Conservation (phyloP, 2,888 invertebrate genomes). For the Lasiommata megera region DNA sequence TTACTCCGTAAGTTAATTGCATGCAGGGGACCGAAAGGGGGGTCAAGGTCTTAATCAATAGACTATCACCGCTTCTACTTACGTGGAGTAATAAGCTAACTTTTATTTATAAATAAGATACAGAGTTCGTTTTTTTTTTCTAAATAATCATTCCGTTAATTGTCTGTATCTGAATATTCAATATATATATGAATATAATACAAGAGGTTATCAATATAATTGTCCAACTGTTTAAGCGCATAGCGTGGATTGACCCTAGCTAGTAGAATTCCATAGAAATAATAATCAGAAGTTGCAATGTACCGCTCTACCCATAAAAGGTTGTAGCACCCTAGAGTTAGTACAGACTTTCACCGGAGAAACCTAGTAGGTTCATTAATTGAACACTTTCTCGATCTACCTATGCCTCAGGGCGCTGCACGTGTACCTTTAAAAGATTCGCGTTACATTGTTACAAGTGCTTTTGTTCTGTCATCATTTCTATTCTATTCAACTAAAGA, state of each 20-base stretch:
- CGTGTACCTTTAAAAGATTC: not conserved
- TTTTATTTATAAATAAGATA: too few species aligned
- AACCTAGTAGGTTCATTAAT: slow-evolving; percentile 21
- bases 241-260: not conserved
- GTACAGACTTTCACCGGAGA: slow-evolving; percentile 27
- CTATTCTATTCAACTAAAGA: not conserved
- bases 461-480: not conserved
- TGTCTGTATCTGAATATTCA: too few species aligned
- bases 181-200: too few species aligned
- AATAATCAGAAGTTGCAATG: slow-evolving; percentile 13
- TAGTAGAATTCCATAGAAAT: slow-evolving; percentile 8
- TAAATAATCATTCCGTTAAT: too few species aligned
- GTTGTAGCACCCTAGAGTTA: slow-evolving; percentile 18
- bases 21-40: too few species aligned
- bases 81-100: too few species aligned
- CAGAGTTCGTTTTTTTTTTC: too few species aligned
- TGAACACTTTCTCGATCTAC: slow-evolving; percentile 27
- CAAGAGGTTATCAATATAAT: too few species aligned
- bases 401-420: slow-evolving; percentile 17
- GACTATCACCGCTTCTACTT: too few species aligned
- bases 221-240: not conserved
- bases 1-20: too few species aligned
- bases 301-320: slow-evolving; percentile 20
- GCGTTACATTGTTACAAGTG: not conserved
- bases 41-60: too few species aligned